A percentile compares a stretch with the other conserved stretches of the same genome.
Conservation (phyloP, 2,113 vertebrate species). For the Alosa alosa region DNA sequence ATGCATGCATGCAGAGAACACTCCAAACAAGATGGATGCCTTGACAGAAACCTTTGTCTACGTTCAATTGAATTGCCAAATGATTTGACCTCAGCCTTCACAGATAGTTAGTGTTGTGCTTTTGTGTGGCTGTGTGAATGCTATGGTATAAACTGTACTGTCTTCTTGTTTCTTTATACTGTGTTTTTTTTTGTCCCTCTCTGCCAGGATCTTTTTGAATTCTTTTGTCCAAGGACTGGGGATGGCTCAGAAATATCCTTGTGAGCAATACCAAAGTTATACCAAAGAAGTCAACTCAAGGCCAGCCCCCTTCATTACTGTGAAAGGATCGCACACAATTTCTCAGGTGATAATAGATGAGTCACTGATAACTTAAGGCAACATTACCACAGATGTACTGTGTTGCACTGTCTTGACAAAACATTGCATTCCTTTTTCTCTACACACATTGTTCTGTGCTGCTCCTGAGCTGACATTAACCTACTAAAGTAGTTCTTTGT, state of each 20-base stretch:
- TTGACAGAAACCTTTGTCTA: constrained; percentile 21
- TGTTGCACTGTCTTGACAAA: constrained; percentile 58
- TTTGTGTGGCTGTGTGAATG: not conserved
- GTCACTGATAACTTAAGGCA: constrained; percentile 67
- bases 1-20: constrained; percentile 18
- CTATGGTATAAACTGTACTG: constrained; percentile 5
- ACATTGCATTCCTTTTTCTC: constrained; percentile 65
- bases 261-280: constrained; percentile 45
- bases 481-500: constrained; percentile 72
- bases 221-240: constrained; percentile 59
- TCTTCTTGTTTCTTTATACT: constrained; percentile 1
- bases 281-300: constrained; percentile 65
- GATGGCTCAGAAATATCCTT: constrained; percentile 65
- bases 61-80: constrained; percentile 17
- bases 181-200: not conserved
- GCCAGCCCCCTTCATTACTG: constrained; percentile 57
- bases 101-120: constrained; percentile 14
- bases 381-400: constrained; percentile 54
- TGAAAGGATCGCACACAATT: constrained; percentile 67
- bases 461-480: constrained; percentile 71
- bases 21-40: constrained; percentile 19
- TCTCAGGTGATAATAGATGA: constrained; percentile 68
- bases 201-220: constrained; percentile 36
- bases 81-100: constrained; percentile 22
- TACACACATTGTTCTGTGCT: constrained; percentile 57